Base-by-base conservation (phyloP, 1,140 invertebrate species). In the Hycleus phaleratus region DNA sequence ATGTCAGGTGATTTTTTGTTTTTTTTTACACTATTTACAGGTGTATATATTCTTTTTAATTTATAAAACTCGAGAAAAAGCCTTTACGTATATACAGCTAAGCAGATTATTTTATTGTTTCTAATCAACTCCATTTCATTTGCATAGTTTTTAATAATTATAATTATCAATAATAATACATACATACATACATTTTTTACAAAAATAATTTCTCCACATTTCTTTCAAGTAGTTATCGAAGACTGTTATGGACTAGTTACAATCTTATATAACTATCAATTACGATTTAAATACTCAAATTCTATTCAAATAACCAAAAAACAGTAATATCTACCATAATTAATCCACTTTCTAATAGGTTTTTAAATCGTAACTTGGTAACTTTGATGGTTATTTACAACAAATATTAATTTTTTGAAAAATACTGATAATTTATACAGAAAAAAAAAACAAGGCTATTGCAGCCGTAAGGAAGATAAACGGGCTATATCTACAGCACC, bases 181-280 rank as follows among this genome's bases (percentile, higher is more conserved):
- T 48, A 48, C 32, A 32, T 32, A 32, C 32, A 62, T 70, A 65
- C 66, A 60, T 64, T 61, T 52, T 46, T 58, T 61, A 43, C 47
- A 58, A 63, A 56, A 64, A 69, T 63, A 70, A 67, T 32, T 32
- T 32, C 18, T 18, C 61, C 59, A 61, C 61, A 66, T 61, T 60
- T 60, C 58, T 56, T 49, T 53, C 32, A 40, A 49, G 49, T 58
- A 58, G 63, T 66, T 66, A 66, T 62, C 59, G 53, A 65, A 70
- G 65, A 67, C 61, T 64, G 65, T 49, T 43, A 47, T 58, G 64
- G 69, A 71, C 69, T 71, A 71, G 69, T 66, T 32, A 68, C 67
- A 68, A 68, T 65, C 64, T 68, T 62, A 66, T 59, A 65, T 63
- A 61, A 64, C 58, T 49, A 59, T 24, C 6, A 26, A 32, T 32